phyloP scores from a whole-genome alignment of 2,888 invertebrate genomes.

The Limnephilus rhombicus region DNA sequence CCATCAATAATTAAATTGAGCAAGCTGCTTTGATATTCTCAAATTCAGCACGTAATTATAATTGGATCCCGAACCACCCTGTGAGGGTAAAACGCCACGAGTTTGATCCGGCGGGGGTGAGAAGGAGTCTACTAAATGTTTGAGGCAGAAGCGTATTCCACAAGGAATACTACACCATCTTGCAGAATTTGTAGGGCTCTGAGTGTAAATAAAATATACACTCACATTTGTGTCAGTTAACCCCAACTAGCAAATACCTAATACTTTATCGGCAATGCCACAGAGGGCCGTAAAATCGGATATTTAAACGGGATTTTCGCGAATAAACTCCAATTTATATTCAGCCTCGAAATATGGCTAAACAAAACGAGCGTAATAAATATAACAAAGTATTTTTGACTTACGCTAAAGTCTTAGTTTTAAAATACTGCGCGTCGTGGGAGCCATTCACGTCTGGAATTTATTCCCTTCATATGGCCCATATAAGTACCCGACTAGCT shows the following conservation, averaged over 20 bases:
- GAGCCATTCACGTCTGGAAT: neutral
- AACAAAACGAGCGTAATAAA: conserved; percentile 1
- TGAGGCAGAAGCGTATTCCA: conserved; percentile 34
- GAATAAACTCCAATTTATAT: conserved; percentile 20
- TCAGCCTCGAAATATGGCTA: neutral
- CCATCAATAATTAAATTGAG: neutral
- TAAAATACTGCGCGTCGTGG: neutral
- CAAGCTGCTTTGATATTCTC: neutral
- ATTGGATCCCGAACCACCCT: conserved; percentile 12
- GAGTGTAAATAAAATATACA: conserved; percentile 42
- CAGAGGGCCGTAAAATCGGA: conserved; percentile 19
- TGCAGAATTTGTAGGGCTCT: conserved; percentile 33
- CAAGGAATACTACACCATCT: conserved; percentile 24
- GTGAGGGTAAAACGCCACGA: neutral
- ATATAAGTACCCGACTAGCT: neutral
- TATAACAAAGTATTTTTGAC: conserved; percentile 1
- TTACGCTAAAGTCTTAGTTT: neutral
- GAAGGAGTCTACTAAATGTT: conserved; percentile 24
- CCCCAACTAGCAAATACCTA: neutral
- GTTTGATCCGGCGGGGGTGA: neutral
- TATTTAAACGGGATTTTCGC: conserved; percentile 7
- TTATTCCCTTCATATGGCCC: neutral
- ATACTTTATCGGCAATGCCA: conserved; percentile 24
- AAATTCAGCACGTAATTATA: neutral
- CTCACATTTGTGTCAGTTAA: conserved; percentile 43